phyloP scores from a whole-genome alignment of 2,113 vertebrate genomes.

The Psittacara wagleri region DNA sequence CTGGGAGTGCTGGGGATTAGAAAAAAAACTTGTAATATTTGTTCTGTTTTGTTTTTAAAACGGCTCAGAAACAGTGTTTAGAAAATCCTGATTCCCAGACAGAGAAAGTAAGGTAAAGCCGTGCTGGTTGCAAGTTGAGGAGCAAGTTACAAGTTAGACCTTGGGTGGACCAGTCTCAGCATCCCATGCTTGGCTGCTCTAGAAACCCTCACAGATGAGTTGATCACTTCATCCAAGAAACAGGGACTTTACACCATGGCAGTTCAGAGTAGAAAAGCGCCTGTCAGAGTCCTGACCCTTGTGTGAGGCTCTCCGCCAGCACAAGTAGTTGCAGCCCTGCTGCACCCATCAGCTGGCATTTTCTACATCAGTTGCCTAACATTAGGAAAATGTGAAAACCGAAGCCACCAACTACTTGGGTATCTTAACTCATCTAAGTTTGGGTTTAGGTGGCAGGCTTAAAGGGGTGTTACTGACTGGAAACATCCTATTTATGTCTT shows the following conservation, averaged over 20 bases:
- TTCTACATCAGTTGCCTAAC: neutral
- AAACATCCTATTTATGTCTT: neutral
- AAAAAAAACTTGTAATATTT: neutral
- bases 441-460: neutral
- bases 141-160: neutral
- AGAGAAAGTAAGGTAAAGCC: neutral
- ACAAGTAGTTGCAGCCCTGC: neutral
- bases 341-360: neutral
- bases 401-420: neutral
- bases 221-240: neutral
- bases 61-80: neutral
- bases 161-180: neutral
- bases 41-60: neutral
- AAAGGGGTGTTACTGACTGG: neutral
- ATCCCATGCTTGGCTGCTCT: neutral
- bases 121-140: neutral
- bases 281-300: rapidly evolving
- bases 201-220: neutral
- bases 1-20: neutral
- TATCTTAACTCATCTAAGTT: neutral
- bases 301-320: neutral
- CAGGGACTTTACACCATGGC: rapidly evolving
- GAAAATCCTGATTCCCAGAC: neutral
- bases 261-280: rapidly evolving
- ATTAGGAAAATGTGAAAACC: neutral